A percentile compares a stretch with the other conserved stretches of the same genome.
These are phyloP conservation scores for Arion vulgaris DNA, from an alignment of 1,140 invertebrate genomes.

Conservation along the genomic window DNA sequence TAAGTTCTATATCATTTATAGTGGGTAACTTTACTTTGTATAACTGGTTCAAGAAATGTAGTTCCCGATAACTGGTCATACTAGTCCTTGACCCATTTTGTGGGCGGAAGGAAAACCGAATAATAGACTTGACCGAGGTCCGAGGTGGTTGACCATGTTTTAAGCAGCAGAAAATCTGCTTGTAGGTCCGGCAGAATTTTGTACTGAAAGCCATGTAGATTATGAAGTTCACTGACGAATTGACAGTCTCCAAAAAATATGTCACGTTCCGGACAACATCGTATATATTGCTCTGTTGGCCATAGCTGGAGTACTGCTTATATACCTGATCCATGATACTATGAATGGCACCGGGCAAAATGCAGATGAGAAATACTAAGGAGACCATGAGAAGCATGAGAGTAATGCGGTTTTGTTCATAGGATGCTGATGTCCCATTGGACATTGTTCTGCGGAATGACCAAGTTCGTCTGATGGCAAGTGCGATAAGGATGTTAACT, in stretches of 20 bases:
- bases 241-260: conserved; percentile 61
- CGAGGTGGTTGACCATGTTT: not conserved
- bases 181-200: conserved; percentile 58
- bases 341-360: conserved; percentile 62
- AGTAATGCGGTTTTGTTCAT: conserved; percentile 61
- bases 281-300: conserved; percentile 53
- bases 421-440: conserved; percentile 38
- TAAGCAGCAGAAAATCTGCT: conserved; percentile 62
- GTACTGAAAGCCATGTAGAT: conserved; percentile 66
- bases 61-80: conserved; percentile 27
- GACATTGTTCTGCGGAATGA: conserved; percentile 46
- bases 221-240: conserved; percentile 65
- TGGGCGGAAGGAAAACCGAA: conserved; percentile 35
- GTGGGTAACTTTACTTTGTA: not conserved
- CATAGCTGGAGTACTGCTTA: conserved; percentile 52
- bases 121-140: conserved; percentile 30
- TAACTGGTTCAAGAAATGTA: conserved; percentile 40
- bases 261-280: conserved; percentile 53
- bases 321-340: conserved; percentile 49
- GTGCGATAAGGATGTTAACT: conserved; percentile 56
- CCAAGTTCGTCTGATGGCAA: conserved; percentile 54
- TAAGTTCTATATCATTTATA: not conserved
- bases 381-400: conserved; percentile 63
- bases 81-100: conserved; percentile 31
- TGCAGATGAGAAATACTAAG: conserved; percentile 60